phyloP scores from a whole-genome alignment of 2,113 vertebrate species.

The Ancistrus triradiatus region DNA sequence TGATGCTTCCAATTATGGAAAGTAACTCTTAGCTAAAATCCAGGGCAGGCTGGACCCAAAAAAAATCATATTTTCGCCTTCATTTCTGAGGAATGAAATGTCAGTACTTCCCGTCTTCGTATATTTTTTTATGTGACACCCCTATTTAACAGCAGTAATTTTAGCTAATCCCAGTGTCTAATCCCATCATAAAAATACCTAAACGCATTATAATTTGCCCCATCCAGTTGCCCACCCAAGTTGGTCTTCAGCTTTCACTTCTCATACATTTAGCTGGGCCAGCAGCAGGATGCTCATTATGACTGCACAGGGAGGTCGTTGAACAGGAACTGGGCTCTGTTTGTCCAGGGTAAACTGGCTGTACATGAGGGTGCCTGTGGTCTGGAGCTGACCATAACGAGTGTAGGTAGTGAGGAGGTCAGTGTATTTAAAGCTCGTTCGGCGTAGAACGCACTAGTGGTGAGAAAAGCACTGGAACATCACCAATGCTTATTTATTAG shows the following conservation, averaged over 20 bases:
- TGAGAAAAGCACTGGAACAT: constrained; percentile 30
- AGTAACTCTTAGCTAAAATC: no score
- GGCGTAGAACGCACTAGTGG: constrained; percentile 30
- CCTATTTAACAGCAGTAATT: no score
- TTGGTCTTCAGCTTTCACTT: neutral
- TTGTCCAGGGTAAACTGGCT: constrained; percentile 38
- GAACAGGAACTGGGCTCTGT: constrained; percentile 15
- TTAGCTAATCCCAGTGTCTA: no score
- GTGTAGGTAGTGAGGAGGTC: constrained; percentile 39
- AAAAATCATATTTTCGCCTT: no score
- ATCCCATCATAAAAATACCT: no score
- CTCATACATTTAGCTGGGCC: neutral
- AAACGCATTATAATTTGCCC: no score
- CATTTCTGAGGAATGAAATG: no score
- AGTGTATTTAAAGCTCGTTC: constrained; percentile 38
- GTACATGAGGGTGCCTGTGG: constrained; percentile 35
- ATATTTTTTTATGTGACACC: no score
- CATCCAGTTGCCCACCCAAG: no score
- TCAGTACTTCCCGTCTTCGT: no score
- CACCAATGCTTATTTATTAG: constrained; percentile 39
- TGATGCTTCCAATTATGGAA: no score
- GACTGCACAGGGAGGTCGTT: constrained; percentile 12
- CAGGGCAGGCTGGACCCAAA: no score
- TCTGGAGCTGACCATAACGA: constrained; percentile 43
- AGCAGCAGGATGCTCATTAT: constrained; percentile 13